Base-by-base conservation (phyloP, 2,888 invertebrate genomes). In the Anodontia alba region DNA sequence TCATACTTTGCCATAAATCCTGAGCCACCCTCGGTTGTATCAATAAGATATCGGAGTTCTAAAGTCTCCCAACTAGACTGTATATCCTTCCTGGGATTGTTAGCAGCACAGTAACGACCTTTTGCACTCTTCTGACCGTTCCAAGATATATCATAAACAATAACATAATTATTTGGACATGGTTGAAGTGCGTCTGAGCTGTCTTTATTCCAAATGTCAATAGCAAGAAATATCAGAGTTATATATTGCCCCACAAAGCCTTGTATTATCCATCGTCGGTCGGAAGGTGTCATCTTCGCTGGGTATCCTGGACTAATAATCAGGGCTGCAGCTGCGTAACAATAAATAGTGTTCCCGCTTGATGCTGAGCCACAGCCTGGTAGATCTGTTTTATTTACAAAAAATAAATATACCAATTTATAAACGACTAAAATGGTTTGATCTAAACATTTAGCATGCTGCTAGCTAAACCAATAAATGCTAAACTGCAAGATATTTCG, bases 301-400 rank as follows among this genome's bases (percentile, higher is more conserved):
- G 86, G 86, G 57, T 51, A 87, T 31, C 82, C 75, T 1, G 76
- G 76, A 1, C 74, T 78, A 12, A 70, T 51, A 10, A 87, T 82
- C 3, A 78, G 70, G 1, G 76, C 86, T 17, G 80, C 26, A 1
- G 46, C 66, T n/a, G 46, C 31, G 17, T 20, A 71, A 74, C 86
- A 86, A 7, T 66, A 66, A 2, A 46, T 42, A 17, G 46, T 26
- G 36, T 78, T 78, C 1, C 54, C 71, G 2, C 42, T 57, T 8
- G 74, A 42, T 12, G 66, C 26, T 29, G 78, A 80, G 15, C 82
- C 78, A 70, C 86, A 86, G 17, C 81, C 86, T 0, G 84, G 84
- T 15, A 76, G 51, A 57, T 84, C 86, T 86, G 49, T 49, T 38
- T n/a, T n/a, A n/a, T n/a, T n/a, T n/a, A n/a, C n/a, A n/a, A n/a